Percentiles rank a stretch among this genome's conserved stretches.
These are phyloP conservation scores for Malacoraja senta DNA, from an alignment of 2,797 vertebrate genomes.

Conservation along the genomic window DNA sequence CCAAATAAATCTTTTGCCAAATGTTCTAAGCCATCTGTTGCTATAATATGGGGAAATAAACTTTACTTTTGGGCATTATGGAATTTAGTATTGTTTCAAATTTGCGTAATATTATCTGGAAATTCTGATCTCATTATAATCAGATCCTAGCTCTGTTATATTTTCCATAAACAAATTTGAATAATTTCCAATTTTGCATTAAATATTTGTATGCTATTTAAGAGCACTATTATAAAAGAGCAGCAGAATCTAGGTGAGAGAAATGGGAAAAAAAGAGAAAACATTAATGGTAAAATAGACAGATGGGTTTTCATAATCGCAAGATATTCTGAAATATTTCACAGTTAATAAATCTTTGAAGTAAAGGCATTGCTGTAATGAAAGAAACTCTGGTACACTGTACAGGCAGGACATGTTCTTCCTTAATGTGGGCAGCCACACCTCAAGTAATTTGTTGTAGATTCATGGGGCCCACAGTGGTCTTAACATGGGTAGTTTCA, in stretches of 20 bases:
- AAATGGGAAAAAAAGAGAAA: no score
- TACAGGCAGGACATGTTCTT: background rate
- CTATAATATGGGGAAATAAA: background rate
- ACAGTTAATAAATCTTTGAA: no score
- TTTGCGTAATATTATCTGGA: background rate
- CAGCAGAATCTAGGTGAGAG: background rate
- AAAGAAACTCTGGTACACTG: background rate
- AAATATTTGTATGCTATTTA: background rate
- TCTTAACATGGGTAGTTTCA: background rate
- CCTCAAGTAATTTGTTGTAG: no score
- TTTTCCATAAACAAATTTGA: background rate
- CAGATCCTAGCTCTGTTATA: background rate
- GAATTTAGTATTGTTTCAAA: background rate
- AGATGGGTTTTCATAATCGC: no score
- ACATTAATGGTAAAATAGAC: no score
- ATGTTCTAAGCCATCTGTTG: background rate
- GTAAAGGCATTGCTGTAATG: background rate
- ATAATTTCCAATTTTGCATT: background rate
- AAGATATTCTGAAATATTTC: no score
- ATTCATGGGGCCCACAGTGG: background rate
- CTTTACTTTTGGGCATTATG: background rate
- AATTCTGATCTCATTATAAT: background rate
- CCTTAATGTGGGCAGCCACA: background rate
- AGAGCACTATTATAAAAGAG: background rate
- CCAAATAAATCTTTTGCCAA: background rate